Base-by-base conservation (phyloP, 30 jellyfish, hydroid and myxozoan species). In the Pseudorhiza aurosa region DNA sequence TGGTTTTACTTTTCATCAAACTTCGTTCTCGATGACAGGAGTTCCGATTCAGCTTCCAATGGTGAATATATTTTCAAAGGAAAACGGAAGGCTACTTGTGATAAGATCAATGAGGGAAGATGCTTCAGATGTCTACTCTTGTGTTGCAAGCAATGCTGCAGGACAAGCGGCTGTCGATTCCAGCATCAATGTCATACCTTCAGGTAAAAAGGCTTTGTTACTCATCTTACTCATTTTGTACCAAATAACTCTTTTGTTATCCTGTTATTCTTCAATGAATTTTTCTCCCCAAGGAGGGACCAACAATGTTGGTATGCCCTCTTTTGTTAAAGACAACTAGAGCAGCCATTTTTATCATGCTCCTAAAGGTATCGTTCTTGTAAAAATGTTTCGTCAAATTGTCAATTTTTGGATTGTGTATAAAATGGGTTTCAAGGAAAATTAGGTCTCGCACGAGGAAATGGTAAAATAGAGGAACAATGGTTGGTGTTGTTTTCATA, bases 71-170 rank as follows among this genome's bases (percentile, higher is more conserved):
- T 58, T 84, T 26, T 46, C 76, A 21, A 72, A 71, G 44, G 60
- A 85, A 33, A 79, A 85, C 24, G 78, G 89, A 0, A 64, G 58
- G 28, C 62, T 30, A 8, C 92, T 84, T 19, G 95, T 84, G 17
- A 91, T 91, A 17, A 33, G 36, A 39, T 55, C 70, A 15, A 78
- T 85, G 51, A 44, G 68, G 50, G 67, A 32, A 39, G 86, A 91
- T 21, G 89, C 88, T 30, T 67, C 96, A 1, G 98, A 84, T 57
- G 46, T 67, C 22, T 91, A 85, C 58, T 42, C 98, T 4, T 91
- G 98, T 39, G 88, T 68, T 26, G 98, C 90, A 14, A 77, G 82
- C n/a, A 91, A 78, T 58, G 65, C 32, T 5, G 68, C 80, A 17
- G 95, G 95, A n/a, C 82, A 64, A 26, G 90, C 25, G 14, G 12